Evolutionary conservation across 2,113 vertebrate species (phyloP).

Genomic region (Galemys pyrenaicus): DNA sequence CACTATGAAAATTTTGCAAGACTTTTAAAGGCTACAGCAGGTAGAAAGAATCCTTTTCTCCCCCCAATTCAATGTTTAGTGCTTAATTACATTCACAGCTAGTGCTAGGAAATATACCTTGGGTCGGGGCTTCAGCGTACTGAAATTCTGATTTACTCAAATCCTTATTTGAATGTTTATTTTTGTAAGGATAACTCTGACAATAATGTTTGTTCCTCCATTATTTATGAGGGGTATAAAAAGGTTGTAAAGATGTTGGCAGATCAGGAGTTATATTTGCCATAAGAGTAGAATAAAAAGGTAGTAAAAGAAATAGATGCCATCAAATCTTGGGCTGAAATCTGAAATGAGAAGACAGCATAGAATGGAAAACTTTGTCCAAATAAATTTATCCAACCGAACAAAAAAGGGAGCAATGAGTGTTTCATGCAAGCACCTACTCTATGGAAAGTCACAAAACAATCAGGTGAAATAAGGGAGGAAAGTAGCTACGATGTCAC

Average conservation of each 20-base stretch:
- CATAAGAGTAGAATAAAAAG: not conserved
- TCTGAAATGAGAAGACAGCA: not conserved
- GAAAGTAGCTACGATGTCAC: not conserved
- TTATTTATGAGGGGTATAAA: not conserved
- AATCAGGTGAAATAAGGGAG: not conserved
- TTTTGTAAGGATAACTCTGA: not conserved
- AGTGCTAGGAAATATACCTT: not conserved
- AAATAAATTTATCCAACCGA: not conserved
- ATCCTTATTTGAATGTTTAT: not conserved
- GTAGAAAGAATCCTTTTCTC: not conserved
- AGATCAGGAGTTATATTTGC: not conserved
- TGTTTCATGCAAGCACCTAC: not conserved
- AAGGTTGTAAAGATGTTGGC: not conserved
- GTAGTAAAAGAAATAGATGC: not conserved
- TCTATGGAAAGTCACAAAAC: not conserved
- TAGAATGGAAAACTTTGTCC: not conserved
- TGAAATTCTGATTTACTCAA: conserved; percentile 1
- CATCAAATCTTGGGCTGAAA: not conserved
- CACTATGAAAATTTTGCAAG: not conserved
- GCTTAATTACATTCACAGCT: not conserved
- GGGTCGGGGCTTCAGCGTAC: not conserved
- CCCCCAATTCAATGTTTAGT: not conserved
- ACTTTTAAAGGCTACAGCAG: not conserved
- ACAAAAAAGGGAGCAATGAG: not conserved
- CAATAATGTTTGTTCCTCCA: not conserved